A percentile compares a stretch with the other conserved stretches of the same genome.
Conservation (phyloP, 2,888 invertebrate genomes). For the Abrostola tripartita region DNA sequence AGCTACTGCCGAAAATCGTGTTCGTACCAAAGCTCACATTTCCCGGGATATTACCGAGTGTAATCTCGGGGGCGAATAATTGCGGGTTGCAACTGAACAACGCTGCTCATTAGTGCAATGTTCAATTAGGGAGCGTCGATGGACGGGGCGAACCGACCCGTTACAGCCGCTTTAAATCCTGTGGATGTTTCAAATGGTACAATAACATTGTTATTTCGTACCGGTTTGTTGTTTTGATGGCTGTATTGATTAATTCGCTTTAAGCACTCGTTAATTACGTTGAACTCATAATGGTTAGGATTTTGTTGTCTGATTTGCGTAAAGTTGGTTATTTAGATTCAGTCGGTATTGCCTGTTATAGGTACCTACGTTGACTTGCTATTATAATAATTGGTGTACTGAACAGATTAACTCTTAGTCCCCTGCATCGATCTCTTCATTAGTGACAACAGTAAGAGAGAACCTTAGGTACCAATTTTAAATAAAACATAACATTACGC, state of each 20-base stretch:
- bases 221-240: slow-evolving; percentile 37
- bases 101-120: slow-evolving; percentile 86
- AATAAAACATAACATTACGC: too few species aligned
- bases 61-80: slow-evolving; percentile 83
- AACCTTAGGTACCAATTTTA: too few species aligned
- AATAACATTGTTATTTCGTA: slow-evolving; percentile 62
- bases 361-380: background rate
- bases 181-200: slow-evolving; percentile 55
- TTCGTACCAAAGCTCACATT: slow-evolving; percentile 72
- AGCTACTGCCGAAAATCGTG: slow-evolving; percentile 66
- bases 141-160: slow-evolving; percentile 64
- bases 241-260: slow-evolving; percentile 52
- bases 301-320: slow-evolving; percentile 34
- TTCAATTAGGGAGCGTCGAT: slow-evolving; percentile 83
- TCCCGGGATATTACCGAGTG: slow-evolving; percentile 75
- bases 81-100: slow-evolving; percentile 84
- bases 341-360: slow-evolving; percentile 15
- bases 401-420: background rate
- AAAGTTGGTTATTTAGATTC: slow-evolving; percentile 16
- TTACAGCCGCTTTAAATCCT: slow-evolving; percentile 65
- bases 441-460: too few species aligned
- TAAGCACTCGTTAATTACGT: slow-evolving; percentile 49
- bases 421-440: too few species aligned
- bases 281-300: slow-evolving; percentile 31
- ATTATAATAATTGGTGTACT: background rate